Evolutionary conservation across 1,140 invertebrate species (phyloP), one percentile per base, ranked within the genome.

Genomic region (Drosophila teissieri): DNA sequence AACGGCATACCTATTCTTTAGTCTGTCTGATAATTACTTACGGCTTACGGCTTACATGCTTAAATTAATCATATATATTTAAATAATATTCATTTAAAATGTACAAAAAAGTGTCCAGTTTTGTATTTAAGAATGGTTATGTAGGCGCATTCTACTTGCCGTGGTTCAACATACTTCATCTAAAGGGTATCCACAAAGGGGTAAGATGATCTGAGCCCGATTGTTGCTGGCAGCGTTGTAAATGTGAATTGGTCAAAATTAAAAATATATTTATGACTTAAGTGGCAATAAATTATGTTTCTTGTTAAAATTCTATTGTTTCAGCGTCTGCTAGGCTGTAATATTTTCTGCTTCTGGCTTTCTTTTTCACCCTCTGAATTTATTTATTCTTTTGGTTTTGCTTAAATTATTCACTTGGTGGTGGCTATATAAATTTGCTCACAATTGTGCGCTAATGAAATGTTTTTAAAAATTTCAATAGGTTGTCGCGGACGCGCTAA

Each of bases 261-360:
- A 91, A 89, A 91, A 91, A 81, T 88, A 83, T 91, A 91, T 91
- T 91, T 91, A 91, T 88, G 88, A 77, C 83, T 91, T 81, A 91
- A 88, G 88, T 84, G 88, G 77, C 69, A 53, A 91, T 91, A 91
- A 91, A 91, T 91, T 88, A 88, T 84, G 82, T 90, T 86, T 90
- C 75, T 90, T 90, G 78, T 90, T 88, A 89, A 88, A 84, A 80
- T 78, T 84, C 84, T 88, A 88, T 88, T 88, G 84, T 88, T 88
- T 80, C 60, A 63, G 51, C 42, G 63, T 22, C 39, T 44, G 63
- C n/a, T 27, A n/a, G 46, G 14, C 56, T 40, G 56, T 48, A 19
- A 45, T 27, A 27, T 46, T n/a, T 42, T 42, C 60, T 55, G 62
- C 46, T 77, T 54, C 31, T 58, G 31, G 54, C 49, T 52, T 78